Conservation (phyloP, 2,888 invertebrate genomes). For the Drosophila suboccidentalis region DNA sequence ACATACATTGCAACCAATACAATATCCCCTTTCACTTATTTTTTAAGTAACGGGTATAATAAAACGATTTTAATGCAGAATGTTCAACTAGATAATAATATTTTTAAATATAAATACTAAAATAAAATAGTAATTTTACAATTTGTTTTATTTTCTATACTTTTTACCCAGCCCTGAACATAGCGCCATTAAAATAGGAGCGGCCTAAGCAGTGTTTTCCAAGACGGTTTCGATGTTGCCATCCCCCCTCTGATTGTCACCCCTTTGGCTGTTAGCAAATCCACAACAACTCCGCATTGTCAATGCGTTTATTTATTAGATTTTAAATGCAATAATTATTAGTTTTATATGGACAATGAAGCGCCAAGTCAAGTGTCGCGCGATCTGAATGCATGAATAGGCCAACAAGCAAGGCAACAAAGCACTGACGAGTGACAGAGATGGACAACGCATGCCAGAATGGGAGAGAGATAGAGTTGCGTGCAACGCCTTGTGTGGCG, state of each 20-base stretch:
- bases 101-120: too few relatives aligned
- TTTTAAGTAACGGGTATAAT: too few relatives aligned
- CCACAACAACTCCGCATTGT: slow-evolving; percentile 53
- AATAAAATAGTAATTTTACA: too few relatives aligned
- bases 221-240: slow-evolving; percentile 4
- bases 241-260: not conserved
- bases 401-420: slow-evolving; percentile 21
- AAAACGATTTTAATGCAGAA: too few relatives aligned
- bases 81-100: too few relatives aligned
- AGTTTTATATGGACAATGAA: slow-evolving; percentile 78
- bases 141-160: too few relatives aligned
- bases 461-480: slow-evolving; percentile 1
- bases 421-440: slow-evolving; percentile 4
- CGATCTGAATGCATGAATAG: slow-evolving; percentile 66
- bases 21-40: too few relatives aligned
- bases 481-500: slow-evolving; percentile 60
- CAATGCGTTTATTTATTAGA: slow-evolving; percentile 79
- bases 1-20: too few relatives aligned
- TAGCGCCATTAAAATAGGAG: slow-evolving; percentile 73
- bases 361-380: slow-evolving; percentile 68
- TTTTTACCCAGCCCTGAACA: slow-evolving; percentile 35
- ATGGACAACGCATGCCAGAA: not conserved
- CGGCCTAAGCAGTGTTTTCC: slow-evolving; percentile 54
- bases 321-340: slow-evolving; percentile 82
- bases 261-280: slow-evolving; percentile 2